Evolutionary conservation across 2,113 vertebrate species (phyloP), one percentile per base, ranked within the genome.

Genomic region (Marcusenius ussheri): DNA sequence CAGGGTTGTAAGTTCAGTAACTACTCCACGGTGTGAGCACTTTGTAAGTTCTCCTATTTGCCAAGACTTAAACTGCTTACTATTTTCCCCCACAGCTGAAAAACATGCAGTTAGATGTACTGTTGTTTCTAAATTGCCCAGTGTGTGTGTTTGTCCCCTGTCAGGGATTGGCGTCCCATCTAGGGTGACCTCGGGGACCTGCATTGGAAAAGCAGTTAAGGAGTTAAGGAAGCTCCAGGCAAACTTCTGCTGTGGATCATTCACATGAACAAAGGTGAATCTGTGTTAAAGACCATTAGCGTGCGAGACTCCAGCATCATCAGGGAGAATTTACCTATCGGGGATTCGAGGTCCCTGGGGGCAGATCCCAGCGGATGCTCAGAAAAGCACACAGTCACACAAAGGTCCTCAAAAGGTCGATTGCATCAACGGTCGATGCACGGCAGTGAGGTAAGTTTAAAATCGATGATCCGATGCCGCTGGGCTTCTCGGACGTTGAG

Each of bases 171-270:
- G 13, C 74, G 3, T 3, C 74, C 13, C 74, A 80, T 80, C 74
- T 35, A 42, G 31, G 74, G 31, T 80, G 35, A 39, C 31, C 31
- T 11, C 83, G 0, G 42, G 21, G 47, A 42, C 45, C 24, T 49
- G 21, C 10, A 27, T 3, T 15, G 45, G 11, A 86, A 49, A 45
- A n/a, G 45, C 45, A 85, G 17, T 47, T 24, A 46, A 85, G 46
- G 39, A 47, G 39, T 45, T 84, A 21, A 47, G 21, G 39, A 19
- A 13, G 13, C 7, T 24, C 24, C 1, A 49, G 24, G 42, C 45
- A 85, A 49, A 85, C 83, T 85, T 85, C 39, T 85, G 24, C 83
- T 49, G 21, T n/a, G 42, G 80, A 85, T 85, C 83, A 47, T 85
- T 47, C 13, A 17, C 3, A 85, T 2, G 24, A 50, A 85, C 47